Evolutionary conservation across 2,888 invertebrate genomes (phyloP).

Genomic region (Caenorhabditis virilis): DNA sequence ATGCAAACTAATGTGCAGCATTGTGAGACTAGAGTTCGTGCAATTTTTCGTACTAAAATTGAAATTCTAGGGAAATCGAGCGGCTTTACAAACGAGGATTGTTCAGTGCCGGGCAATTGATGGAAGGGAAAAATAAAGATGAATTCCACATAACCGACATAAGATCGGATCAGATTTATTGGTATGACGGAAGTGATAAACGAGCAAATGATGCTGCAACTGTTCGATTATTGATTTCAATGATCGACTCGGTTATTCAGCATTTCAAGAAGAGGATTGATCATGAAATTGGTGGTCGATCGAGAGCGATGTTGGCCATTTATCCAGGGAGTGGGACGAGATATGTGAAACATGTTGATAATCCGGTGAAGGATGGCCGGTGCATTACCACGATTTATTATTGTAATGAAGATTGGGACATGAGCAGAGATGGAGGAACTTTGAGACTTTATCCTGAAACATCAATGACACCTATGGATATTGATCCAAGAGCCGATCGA

Average conservation of each 20-base stretch:
- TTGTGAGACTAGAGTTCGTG: too few relatives aligned
- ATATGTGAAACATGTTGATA: slow-evolving; percentile 96
- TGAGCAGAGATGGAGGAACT: slow-evolving; percentile 77
- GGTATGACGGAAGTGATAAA: slow-evolving; percentile 63
- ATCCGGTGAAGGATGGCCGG: slow-evolving; percentile 92
- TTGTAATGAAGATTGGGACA: slow-evolving; percentile 86
- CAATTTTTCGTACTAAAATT: too few relatives aligned
- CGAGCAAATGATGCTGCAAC: slow-evolving; percentile 51
- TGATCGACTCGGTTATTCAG: slow-evolving; percentile 64
- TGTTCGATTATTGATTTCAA: slow-evolving; percentile 61
- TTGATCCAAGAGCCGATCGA: slow-evolving; percentile 89
- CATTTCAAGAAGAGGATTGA: slow-evolving; percentile 58
- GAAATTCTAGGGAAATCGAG: slow-evolving; percentile 59
- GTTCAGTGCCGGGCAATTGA: slow-evolving; percentile 60
- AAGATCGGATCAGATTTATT: slow-evolving; percentile 65
- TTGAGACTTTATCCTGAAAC: slow-evolving; percentile 90
- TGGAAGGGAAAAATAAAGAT: slow-evolving; percentile 54
- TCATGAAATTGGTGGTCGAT: slow-evolving; percentile 61
- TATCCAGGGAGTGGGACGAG: slow-evolving; percentile 92
- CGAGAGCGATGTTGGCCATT: slow-evolving; percentile 90
- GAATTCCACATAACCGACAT: slow-evolving; percentile 59
- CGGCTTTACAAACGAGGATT: slow-evolving; percentile 55
- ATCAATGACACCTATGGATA: slow-evolving; percentile 80
- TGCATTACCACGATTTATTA: slow-evolving; percentile 97
- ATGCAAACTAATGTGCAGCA: too few relatives aligned